These are phyloP conservation scores for Asteroscopus sphinx DNA, from an alignment of 2,888 invertebrate genomes.

Conservation along the genomic window DNA sequence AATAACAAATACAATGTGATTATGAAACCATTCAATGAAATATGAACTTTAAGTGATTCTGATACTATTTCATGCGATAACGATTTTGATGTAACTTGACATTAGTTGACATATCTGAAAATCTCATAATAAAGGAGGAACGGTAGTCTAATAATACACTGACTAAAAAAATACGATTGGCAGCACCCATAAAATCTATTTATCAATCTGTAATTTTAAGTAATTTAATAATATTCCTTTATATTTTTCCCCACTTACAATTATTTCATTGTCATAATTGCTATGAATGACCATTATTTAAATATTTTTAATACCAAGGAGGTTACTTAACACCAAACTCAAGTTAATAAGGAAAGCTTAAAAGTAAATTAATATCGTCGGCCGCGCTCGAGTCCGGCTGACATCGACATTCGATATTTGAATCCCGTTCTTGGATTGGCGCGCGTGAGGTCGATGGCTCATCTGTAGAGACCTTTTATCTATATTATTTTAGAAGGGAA, in stretches of 20 bases:
- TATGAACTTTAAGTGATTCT: too few relatives aligned
- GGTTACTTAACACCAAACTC: constrained; percentile 49
- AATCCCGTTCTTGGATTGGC: constrained; percentile 69
- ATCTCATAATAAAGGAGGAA: too few relatives aligned
- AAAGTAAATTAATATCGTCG: constrained; percentile 72
- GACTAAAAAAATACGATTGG: too few relatives aligned
- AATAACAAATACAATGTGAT: too few relatives aligned
- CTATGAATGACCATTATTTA: neutral
- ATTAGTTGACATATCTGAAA: too few relatives aligned
- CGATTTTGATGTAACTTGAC: too few relatives aligned
- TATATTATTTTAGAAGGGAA: constrained; percentile 53
- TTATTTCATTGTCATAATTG: neutral
- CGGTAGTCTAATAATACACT: too few relatives aligned
- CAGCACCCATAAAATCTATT: too few relatives aligned
- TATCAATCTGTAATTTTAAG: too few relatives aligned
- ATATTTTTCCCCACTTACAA: neutral
- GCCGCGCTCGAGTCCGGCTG: constrained; percentile 56
- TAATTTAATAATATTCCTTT: too few relatives aligned
- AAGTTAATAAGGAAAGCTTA: constrained; percentile 72
- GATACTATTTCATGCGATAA: too few relatives aligned
- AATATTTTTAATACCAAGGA: constrained; percentile 11
- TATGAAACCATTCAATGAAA: too few relatives aligned
- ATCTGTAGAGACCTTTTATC: constrained; percentile 58
- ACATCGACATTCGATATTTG: constrained; percentile 73
- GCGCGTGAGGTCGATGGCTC: constrained; percentile 67